Base-by-base conservation (phyloP, 2,113 vertebrate genomes). In the Pavo muticus region DNA sequence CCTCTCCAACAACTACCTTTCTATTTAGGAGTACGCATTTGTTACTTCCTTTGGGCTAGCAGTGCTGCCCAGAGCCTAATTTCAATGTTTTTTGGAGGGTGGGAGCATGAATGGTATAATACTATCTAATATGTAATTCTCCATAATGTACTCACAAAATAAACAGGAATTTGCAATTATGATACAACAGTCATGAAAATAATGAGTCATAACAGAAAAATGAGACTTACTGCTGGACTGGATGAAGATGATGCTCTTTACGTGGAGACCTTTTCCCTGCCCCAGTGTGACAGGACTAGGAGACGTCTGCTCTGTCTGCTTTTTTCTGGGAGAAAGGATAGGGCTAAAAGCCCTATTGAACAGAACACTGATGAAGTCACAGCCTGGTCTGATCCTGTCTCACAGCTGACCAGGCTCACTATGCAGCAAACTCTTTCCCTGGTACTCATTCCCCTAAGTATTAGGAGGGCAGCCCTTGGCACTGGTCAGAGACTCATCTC, bases 401-500 rank as follows among this genome's bases (percentile, higher is more conserved):
- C 39, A 17, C 18, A 50, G 3, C 10, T 73, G 19, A 24, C 25
- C 1, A 2, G 37, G 4, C 11, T 54, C 12, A 52, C 19, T 71
- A 12, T 39, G 5, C 35, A 37, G 19, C 13, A n/a, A 67, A 5
- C 2, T 68, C 15, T 40, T 79, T 65, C 29, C 60, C 76, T 37
- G 14, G 12, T 13, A 23, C 9, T 35, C n/a, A 23, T 11, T 3
- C 9, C 27, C 4, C 8, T 75, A 29, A 19, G 30, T 37, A 27
- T 0, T 59, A 59, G 57, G 57, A 35, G 0, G 11, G 6, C 4
- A 11, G 70, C 21, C 32, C 29, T 73, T 0, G 0, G 4, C 15
- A 57, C 6, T 25, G 0, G 16, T 7, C 35, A 77, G 50, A 87
- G 16, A 42, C 25, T 14, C 72, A 9, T 47, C 32, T 16, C 30